These are phyloP conservation scores for Xiphophorus maculatus DNA, from an alignment of 2,113 vertebrate species.

Conservation along the genomic window DNA sequence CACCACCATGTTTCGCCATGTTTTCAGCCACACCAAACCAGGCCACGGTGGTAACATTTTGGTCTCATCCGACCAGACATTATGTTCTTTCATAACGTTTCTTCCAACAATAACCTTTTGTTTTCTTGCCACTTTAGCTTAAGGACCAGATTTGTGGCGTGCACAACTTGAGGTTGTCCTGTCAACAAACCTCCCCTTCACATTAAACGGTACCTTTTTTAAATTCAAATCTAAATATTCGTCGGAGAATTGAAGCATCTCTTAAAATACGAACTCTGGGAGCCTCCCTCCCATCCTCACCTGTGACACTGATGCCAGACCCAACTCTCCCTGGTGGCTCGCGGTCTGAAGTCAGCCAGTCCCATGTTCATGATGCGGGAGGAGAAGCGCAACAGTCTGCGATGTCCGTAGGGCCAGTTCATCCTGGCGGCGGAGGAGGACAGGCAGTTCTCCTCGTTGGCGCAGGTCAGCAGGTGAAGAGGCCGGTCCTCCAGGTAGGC, in stretches of 20 bases:
- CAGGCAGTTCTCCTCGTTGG: constrained; percentile 94
- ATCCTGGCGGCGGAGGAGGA: constrained; percentile 88
- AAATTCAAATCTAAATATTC: constrained; percentile 17
- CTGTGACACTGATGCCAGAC: constrained; percentile 98
- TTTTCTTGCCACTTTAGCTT: no score
- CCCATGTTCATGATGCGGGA: constrained; percentile 95
- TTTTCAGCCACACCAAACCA: no score
- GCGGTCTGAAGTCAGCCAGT: constrained; percentile 90
- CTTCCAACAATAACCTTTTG: no score
- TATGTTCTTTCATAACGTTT: no score
- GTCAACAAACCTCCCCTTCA: no score
- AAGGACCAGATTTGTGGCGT: no score
- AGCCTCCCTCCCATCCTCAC: constrained; percentile 65
- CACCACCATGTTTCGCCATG: no score
- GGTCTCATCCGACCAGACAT: no score
- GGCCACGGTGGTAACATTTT: no score
- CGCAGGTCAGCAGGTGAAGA: constrained; percentile 90
- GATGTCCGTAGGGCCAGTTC: constrained; percentile 93
- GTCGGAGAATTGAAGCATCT: neutral
- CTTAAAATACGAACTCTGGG: neutral
- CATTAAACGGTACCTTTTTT: neutral
- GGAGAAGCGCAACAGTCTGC: constrained; percentile 96
- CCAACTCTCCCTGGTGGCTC: constrained; percentile 89
- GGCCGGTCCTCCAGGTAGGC: constrained; percentile 96
- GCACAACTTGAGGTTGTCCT: no score